These are phyloP conservation scores for Mormyrus iriodes DNA, from an alignment of 2,113 vertebrate species.

Conservation along the genomic window DNA sequence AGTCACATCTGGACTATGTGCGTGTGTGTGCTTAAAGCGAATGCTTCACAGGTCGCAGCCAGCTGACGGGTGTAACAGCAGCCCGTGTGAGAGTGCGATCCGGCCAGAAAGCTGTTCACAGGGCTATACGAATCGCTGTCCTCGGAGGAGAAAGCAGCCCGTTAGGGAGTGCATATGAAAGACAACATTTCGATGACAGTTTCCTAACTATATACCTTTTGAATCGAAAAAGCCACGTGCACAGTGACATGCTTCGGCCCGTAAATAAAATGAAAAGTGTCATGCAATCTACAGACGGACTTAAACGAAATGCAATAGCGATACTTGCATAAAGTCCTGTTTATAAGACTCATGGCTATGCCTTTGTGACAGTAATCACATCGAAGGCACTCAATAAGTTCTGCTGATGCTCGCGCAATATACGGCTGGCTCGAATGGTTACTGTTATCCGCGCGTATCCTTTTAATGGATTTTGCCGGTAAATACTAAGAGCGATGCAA, in stretches of 20 bases:
- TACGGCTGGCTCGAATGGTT: neutral
- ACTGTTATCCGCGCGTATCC: neutral
- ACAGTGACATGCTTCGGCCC: neutral
- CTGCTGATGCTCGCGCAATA: neutral
- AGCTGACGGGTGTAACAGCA: neutral
- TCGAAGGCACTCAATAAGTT: neutral
- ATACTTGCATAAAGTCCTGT: neutral
- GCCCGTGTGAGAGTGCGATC: neutral
- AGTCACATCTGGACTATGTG: neutral
- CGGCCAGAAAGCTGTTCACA: neutral
- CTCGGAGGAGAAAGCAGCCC: neutral
- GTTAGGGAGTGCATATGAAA: neutral
- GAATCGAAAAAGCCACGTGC: neutral
- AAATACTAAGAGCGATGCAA: too few species aligned
- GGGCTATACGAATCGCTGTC: neutral
- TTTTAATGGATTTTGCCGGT: neutral
- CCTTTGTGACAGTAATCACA: neutral
- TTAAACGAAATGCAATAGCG: neutral
- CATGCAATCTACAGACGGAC: neutral
- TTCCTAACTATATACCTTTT: neutral
- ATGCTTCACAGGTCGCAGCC: conserved; percentile 6
- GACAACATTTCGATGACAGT: neutral
- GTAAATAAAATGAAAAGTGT: neutral
- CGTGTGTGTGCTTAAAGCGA: neutral
- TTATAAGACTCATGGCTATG: neutral